Conservation (phyloP, 1,140 invertebrate species). For the Propsilocerus akamusi region DNA sequence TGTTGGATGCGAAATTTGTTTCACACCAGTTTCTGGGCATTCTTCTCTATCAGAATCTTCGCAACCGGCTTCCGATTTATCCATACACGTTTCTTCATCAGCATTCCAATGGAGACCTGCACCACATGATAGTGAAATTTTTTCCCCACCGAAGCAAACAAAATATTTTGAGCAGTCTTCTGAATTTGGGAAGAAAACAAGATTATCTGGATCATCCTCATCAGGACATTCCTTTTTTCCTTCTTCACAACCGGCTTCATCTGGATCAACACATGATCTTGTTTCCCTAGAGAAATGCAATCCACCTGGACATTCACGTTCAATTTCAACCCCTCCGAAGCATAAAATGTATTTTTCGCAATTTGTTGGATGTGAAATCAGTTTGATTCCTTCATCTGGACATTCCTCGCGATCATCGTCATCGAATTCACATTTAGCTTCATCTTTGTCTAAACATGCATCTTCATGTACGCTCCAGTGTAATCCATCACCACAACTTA, state of each 20-base stretch:
- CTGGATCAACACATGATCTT: background rate
- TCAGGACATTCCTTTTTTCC: background rate
- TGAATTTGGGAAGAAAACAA: background rate
- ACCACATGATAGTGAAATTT: background rate
- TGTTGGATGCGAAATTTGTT: background rate
- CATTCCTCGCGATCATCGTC: background rate
- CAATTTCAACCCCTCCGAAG: background rate
- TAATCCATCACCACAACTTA: background rate
- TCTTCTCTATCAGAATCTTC: background rate
- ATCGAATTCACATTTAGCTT: no score
- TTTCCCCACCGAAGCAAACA: background rate
- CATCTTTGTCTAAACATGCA: background rate
- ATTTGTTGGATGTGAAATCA: background rate
- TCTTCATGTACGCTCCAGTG: background rate
- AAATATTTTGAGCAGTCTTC: background rate
- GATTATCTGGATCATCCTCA: background rate
- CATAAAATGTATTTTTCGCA: conserved; percentile 1
- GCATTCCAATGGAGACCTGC: background rate
- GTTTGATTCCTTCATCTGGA: background rate
- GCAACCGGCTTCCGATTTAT: background rate
- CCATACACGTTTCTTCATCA: background rate
- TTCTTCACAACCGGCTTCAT: background rate
- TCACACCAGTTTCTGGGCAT: background rate
- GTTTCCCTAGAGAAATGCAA: background rate
- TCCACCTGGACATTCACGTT: background rate